Evolutionary conservation across 2,797 vertebrate species (phyloP), one percentile per base, ranked within the genome.

Genomic region (Intellagama lesueurii): DNA sequence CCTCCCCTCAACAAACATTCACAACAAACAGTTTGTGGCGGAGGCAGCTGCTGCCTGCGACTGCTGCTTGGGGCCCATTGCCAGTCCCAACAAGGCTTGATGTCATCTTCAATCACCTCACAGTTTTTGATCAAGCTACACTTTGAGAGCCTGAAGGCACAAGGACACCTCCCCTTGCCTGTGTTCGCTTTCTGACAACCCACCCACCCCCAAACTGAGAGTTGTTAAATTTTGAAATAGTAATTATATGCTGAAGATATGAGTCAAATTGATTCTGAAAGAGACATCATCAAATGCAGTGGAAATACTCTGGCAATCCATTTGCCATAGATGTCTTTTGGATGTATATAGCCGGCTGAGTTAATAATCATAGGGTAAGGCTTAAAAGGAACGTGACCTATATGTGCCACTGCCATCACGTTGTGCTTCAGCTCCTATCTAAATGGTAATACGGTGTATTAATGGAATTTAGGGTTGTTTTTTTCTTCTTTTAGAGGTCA

Each of bases 101-200:
- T 92, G 92, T 94, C 94, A 35, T 93, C 91, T 90, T 90, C 86
- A 2, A 89, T 95, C 93, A 90, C 93, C 88, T 92, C 68, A 1
- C 82, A 83, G 22, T 66, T 47, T 90, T 88, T 88, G 85, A 94
- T 94, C 91, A 86, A 91, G 76, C 88, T 88, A 88, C 70, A 22
- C 72, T 87, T 89, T 2, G 14, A 87, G 75, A 90, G 90, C 92
- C 93, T 69, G 56, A 35, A 77, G 94, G 88, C 88, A 19, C 92
- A 91, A 90, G 5, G 69, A 35, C 87, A 92, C 92, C 94, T 92
- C 85, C 69, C 32, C 68, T 93, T 30, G 16, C 47, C 77, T 66
- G 85, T 92, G 87, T 94, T 88, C 92, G 56, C 84, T 80, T 93
- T 90, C 85, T 94, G 92, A 94, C 88, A 94, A 44, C 40, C 22